These are phyloP conservation scores for Drosophila meridiana DNA, from an alignment of 2,888 invertebrate genomes.

Conservation along the genomic window DNA sequence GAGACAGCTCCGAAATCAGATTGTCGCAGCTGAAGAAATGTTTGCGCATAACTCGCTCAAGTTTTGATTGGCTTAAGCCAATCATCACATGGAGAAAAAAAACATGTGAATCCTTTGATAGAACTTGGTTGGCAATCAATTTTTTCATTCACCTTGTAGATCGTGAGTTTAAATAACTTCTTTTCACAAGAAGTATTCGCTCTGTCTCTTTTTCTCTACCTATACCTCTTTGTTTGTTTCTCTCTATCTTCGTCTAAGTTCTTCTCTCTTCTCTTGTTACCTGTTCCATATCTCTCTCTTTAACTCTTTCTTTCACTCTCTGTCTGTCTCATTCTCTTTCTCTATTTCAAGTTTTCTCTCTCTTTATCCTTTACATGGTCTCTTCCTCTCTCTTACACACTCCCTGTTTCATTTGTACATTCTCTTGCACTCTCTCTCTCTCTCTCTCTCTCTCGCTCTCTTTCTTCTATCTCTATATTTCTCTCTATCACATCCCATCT, in stretches of 20 bases:
- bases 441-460: neutral
- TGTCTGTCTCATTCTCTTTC: neutral
- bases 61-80: neutral
- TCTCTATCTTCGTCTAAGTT: neutral
- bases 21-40: neutral
- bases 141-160: neutral
- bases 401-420: too few species aligned
- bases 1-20: neutral
- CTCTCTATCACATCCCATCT: constrained; percentile 25
- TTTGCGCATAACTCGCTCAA: neutral
- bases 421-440: neutral
- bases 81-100: neutral
- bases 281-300: neutral
- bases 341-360: neutral
- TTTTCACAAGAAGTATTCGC: too few species aligned
- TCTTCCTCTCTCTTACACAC: neutral
- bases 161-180: neutral
- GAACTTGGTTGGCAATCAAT: neutral
- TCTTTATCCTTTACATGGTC: neutral
- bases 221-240: neutral
- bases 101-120: neutral
- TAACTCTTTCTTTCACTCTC: neutral
- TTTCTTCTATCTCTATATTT: neutral
- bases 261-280: neutral
- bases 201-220: too few species aligned